Evolutionary conservation across 1,140 invertebrate species (phyloP).

Genomic region (Argopecten irradians): DNA sequence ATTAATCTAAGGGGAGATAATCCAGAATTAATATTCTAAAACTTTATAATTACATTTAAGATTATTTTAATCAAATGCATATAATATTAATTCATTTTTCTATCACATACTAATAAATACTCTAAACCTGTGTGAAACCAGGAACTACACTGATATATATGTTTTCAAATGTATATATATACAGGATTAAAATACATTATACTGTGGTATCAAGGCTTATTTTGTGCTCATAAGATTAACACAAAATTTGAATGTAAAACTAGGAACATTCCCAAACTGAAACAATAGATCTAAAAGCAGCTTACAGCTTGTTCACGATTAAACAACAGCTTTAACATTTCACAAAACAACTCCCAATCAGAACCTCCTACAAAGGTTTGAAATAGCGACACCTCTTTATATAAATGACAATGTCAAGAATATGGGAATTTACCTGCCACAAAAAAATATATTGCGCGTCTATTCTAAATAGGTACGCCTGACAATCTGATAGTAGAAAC

Average conservation of each 20-base stretch:
- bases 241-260: background rate
- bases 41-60: no score
- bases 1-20: no score
- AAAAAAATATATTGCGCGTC: background rate
- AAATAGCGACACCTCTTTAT: background rate
- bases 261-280: background rate
- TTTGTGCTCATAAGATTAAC: background rate
- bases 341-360: background rate
- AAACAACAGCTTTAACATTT: background rate
- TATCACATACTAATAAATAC: no score
- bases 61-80: no score
- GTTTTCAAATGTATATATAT: no score
- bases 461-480: background rate
- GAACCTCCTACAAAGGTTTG: background rate
- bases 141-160: no score
- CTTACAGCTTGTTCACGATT: background rate
- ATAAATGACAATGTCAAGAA: background rate
- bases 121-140: no score
- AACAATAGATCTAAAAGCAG: background rate
- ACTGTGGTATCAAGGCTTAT: background rate
- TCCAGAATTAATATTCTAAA: no score
- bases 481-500: conserved; percentile 8
- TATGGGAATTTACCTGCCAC: background rate
- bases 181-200: no score
- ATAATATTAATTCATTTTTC: no score